Percentiles rank a stretch among this genome's conserved stretches.
These are phyloP conservation scores for Scopus umbretta DNA, from an alignment of 2,113 vertebrate species.

Conservation along the genomic window DNA sequence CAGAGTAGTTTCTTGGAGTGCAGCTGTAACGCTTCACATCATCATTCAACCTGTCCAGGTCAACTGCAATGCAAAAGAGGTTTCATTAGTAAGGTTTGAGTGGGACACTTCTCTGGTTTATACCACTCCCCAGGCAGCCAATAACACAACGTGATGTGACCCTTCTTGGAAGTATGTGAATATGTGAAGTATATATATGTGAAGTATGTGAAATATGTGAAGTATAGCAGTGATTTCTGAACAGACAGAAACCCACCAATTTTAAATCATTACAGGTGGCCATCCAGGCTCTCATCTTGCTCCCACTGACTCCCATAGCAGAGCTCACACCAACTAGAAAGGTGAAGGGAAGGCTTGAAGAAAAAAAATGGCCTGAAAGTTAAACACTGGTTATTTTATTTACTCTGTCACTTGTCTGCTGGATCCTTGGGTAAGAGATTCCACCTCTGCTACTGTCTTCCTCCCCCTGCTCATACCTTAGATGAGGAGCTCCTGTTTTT, in stretches of 20 bases:
- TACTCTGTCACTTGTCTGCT: not conserved
- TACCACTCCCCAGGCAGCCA: not conserved
- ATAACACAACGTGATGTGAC: not conserved
- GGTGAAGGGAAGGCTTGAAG: not conserved
- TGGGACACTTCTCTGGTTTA: not conserved
- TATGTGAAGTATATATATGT: not conserved
- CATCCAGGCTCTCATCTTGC: not conserved
- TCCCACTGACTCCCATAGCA: not conserved
- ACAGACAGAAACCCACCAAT: not conserved
- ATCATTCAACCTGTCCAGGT: slow-evolving; percentile 90
- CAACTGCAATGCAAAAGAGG: slow-evolving; percentile 75
- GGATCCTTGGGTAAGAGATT: not conserved
- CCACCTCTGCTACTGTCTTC: not conserved
- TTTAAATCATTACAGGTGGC: not conserved
- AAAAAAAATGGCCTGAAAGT: not conserved
- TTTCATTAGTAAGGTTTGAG: not conserved
- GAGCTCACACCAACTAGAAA: not conserved
- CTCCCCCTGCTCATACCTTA: not conserved
- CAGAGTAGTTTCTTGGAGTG: slow-evolving; percentile 91
- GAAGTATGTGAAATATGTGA: not conserved
- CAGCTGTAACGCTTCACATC: slow-evolving; percentile 96
- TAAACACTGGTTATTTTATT: not conserved
- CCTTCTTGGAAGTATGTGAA: not conserved
- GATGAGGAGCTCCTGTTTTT: not conserved
- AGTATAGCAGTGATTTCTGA: not conserved